Conservation (phyloP, 1,140 invertebrate genomes). For the Tetraneura akinire region DNA sequence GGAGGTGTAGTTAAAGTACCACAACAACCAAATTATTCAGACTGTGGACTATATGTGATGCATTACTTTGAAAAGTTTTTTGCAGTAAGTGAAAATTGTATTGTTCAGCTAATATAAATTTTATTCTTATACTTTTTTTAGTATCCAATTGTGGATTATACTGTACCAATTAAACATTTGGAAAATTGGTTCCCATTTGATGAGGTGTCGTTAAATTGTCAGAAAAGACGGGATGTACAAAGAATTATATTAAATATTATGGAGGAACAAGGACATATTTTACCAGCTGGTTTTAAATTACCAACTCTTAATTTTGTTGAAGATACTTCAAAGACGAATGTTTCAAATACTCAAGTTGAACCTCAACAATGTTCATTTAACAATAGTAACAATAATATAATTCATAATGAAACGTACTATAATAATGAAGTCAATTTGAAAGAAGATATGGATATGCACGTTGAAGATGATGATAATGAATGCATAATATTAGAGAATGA, state of each 20-base stretch:
- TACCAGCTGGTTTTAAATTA: conserved; percentile 55
- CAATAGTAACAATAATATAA: background rate
- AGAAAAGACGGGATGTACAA: conserved; percentile 79
- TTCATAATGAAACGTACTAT: background rate
- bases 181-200: conserved; percentile 79
- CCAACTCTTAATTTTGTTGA: conserved; percentile 54
- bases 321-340: conserved; percentile 56
- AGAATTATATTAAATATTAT: conserved; percentile 71
- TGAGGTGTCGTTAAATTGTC: conserved; percentile 63
- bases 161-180: conserved; percentile 73
- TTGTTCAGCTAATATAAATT: background rate
- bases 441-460: background rate
- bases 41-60: conserved; percentile 93
- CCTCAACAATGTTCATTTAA: conserved; percentile 49
- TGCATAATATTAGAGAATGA: background rate
- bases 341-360: background rate
- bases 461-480: background rate
- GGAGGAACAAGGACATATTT: conserved; percentile 61
- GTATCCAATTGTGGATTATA: conserved; percentile 74
- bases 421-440: background rate
- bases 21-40: conserved; percentile 94
- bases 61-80: conserved; percentile 98
- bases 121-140: conserved; percentile 59
- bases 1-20: conserved; percentile 86
- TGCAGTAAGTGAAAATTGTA: conserved; percentile 60